Evolutionary conservation across 2,888 invertebrate genomes (phyloP).

Genomic region (Cerastis rubricosa): DNA sequence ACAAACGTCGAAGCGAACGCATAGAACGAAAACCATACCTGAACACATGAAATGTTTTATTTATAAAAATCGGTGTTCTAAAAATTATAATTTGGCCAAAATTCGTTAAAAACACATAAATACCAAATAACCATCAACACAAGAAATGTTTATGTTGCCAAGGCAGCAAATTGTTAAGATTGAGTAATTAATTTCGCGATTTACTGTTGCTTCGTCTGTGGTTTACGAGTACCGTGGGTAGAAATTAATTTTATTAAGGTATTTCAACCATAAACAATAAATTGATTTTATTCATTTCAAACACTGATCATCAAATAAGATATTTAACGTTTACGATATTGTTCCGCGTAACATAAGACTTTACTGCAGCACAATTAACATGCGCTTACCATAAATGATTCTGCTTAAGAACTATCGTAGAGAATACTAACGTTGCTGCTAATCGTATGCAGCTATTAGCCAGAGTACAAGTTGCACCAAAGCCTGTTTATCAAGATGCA

Average conservation of each 20-base stretch:
- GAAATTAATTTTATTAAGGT: neutral
- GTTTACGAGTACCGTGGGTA: constrained; percentile 22
- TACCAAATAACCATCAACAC: neutral
- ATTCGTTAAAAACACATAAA: neutral
- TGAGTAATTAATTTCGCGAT: constrained; percentile 20
- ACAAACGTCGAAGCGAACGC: neutral
- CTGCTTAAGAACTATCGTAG: constrained; percentile 79
- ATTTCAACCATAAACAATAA: constrained; percentile 8
- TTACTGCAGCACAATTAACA: constrained; percentile 67
- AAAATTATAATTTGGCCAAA: neutral
- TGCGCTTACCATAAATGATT: constrained; percentile 75
- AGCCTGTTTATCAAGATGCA: constrained; percentile 85
- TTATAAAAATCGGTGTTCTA: neutral
- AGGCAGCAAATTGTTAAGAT: constrained; percentile 11
- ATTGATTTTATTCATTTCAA: constrained; percentile 1
- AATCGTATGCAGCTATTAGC: constrained; percentile 85
- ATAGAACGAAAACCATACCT: neutral
- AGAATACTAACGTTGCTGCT: constrained; percentile 72
- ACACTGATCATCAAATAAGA: constrained; percentile 6
- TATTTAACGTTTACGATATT: constrained; percentile 32
- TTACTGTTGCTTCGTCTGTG: constrained; percentile 1
- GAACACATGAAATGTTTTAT: neutral
- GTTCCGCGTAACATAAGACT: constrained; percentile 39
- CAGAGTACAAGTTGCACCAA: constrained; percentile 73
- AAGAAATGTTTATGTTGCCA: neutral